A percentile compares a stretch with the other conserved stretches of the same genome.
Evolutionary conservation across 1,140 invertebrate species (phyloP).

Genomic region (Papilio helenus): DNA sequence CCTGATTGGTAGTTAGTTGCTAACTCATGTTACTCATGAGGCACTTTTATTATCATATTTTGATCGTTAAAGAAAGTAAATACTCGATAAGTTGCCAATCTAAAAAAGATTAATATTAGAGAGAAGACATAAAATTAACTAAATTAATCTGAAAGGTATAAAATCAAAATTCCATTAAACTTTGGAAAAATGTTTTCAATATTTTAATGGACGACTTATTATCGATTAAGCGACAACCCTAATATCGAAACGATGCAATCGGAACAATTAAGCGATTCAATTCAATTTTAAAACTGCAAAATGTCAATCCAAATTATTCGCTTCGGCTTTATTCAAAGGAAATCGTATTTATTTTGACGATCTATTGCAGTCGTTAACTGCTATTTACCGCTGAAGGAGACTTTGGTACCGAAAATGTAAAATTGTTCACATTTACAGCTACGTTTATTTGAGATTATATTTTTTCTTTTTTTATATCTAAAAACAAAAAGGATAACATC

Average conservation of each 20-base stretch:
- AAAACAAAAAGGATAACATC: neutral
- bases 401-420: neutral
- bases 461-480: neutral
- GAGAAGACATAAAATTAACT: too few species aligned
- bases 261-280: slow-evolving; percentile 28
- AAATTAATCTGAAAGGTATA: neutral
- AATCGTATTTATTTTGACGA: slow-evolving; percentile 23
- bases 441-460: neutral
- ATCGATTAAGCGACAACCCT: neutral
- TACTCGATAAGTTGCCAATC: neutral
- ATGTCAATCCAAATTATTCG: slow-evolving; percentile 33
- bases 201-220: neutral
- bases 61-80: neutral
- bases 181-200: neutral
- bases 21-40: too few species aligned
- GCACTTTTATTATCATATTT: neutral
- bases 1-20: neutral
- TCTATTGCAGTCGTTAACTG: slow-evolving; percentile 16
- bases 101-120: neutral
- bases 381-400: neutral
- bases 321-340: slow-evolving; percentile 32
- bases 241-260: neutral
- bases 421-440: neutral
- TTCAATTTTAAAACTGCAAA: slow-evolving; percentile 35
- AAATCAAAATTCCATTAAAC: neutral